Evolutionary conservation across 2,888 invertebrate genomes (phyloP), one percentile per base, ranked within the genome.

Genomic region (Carterocephalus palaemon): DNA sequence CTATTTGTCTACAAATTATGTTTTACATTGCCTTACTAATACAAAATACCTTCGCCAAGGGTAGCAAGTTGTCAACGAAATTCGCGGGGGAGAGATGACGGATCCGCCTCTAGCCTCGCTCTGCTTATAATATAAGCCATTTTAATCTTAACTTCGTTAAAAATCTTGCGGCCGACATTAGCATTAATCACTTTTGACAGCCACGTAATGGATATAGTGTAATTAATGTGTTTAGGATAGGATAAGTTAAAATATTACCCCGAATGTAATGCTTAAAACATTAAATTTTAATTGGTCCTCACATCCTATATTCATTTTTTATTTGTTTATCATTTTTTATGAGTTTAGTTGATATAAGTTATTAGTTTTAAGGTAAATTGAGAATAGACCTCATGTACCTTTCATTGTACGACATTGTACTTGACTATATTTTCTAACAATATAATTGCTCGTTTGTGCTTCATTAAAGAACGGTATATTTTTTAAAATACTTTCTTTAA

Each of bases 71-170:
- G 83, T 84, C 86, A 83, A 82, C 83, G 81, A 82, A 84, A 86
- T 86, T 83, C 83, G 68, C 67, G 62, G 10, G 42, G 41, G 67
- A 76, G 82, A 83, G 79, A 83, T 83, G 86, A 85, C 83, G 75
- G 82, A 84, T 83, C 75, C 78, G 60, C 83, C 76, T 69, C 61
- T 67, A 70, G 78, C 79, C 53, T 57, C 59, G 46, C 65, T 64
- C 65, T 70, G 73, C 78, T 76, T 75, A 76, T 76, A 79, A 79
- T 80, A 80, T 81, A 75, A 86, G 86, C 86, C 82, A 84, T 83
- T 84, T 85, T 86, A 85, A 84, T 85, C 84, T 84, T 82, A 84
- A 86, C 83, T 85, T 79, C 80, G 83, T 85, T 85, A 86, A 86
- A 85, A 85, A 85, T 85, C 85, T 85, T 82, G 81, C 83, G 75